Conservation (phyloP, 2,797 vertebrate species). For the Coregonus suidteri region DNA sequence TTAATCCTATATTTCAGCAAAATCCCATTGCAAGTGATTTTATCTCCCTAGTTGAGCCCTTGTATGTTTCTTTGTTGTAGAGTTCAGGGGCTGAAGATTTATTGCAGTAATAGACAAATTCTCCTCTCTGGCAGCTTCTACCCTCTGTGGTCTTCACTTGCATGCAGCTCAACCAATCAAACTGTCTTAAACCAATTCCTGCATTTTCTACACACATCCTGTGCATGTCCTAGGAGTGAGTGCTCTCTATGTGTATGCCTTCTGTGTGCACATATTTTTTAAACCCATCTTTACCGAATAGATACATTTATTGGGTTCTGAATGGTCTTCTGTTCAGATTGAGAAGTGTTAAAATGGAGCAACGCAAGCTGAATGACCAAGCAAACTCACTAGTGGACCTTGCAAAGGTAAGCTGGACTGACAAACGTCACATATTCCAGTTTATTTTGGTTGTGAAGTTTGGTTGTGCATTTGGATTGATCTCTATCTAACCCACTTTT, state of each 20-base stretch:
- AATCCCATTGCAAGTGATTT: neutral
- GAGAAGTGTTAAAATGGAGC: slow-evolving; percentile 99
- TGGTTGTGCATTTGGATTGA: slow-evolving; percentile 25
- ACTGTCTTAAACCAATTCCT: slow-evolving; percentile 73
- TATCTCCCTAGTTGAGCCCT: too few species aligned
- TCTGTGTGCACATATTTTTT: slow-evolving; percentile 64
- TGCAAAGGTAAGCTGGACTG: slow-evolving; percentile 90
- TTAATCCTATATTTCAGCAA: neutral
- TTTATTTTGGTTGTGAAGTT: slow-evolving; percentile 46
- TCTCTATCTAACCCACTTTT: slow-evolving; percentile 43
- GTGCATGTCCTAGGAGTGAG: slow-evolving; percentile 86
- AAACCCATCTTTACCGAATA: slow-evolving; percentile 45
- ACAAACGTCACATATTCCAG: slow-evolving; percentile 40
- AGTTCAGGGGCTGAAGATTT: slow-evolving; percentile 32
- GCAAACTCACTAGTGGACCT: slow-evolving; percentile 99
- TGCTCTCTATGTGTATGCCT: slow-evolving; percentile 71
- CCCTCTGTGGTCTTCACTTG: slow-evolving; percentile 58
- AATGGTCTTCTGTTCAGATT: slow-evolving; percentile 92
- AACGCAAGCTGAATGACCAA: slow-evolving; percentile 99
- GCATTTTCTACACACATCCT: slow-evolving; percentile 88
- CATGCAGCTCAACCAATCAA: slow-evolving; percentile 88
- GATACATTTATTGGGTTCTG: slow-evolving; percentile 78
- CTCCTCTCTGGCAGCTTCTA: slow-evolving; percentile 9
- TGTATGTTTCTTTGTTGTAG: too few species aligned
- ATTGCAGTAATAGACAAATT: slow-evolving; percentile 39